phyloP scores from a whole-genome alignment of 2,113 vertebrate species.

The Tachycineta bicolor region DNA sequence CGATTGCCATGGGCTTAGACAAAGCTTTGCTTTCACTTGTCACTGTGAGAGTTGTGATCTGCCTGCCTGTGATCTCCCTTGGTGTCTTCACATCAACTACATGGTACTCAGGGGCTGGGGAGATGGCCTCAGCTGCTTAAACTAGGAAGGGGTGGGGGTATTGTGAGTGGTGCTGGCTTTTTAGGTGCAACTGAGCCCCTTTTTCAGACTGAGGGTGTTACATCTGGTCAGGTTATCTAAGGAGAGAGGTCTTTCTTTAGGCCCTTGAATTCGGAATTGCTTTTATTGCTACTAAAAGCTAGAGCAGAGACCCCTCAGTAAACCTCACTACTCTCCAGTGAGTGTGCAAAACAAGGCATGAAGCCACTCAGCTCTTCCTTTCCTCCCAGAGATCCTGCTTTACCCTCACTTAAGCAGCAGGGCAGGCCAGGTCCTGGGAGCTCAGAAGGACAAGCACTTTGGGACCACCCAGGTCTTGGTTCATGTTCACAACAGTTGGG shows the following conservation, averaged over 20 bases:
- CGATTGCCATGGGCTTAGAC: rapidly evolving
- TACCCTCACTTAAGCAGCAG: background rate
- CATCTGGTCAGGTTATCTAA: background rate
- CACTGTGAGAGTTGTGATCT: background rate
- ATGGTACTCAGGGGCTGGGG: rapidly evolving
- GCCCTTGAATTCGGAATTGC: background rate
- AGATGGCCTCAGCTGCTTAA: background rate
- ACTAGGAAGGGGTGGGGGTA: too few species aligned
- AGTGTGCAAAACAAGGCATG: background rate
- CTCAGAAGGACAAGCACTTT: background rate
- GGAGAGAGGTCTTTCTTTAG: background rate
- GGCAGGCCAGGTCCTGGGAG: background rate
- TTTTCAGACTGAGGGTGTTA: background rate
- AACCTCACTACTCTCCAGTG: background rate
- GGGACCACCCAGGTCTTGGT: background rate
- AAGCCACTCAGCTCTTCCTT: background rate
- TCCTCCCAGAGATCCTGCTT: background rate
- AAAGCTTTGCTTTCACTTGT: background rate
- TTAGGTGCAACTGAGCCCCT: background rate
- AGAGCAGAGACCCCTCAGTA: background rate
- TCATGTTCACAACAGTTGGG: background rate
- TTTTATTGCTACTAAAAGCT: background rate
- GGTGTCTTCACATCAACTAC: background rate
- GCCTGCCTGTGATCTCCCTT: background rate
- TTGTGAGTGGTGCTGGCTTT: background rate